Evolutionary conservation across 2,797 vertebrate genomes (phyloP).

Genomic region (Microctenopoma lineatum): DNA sequence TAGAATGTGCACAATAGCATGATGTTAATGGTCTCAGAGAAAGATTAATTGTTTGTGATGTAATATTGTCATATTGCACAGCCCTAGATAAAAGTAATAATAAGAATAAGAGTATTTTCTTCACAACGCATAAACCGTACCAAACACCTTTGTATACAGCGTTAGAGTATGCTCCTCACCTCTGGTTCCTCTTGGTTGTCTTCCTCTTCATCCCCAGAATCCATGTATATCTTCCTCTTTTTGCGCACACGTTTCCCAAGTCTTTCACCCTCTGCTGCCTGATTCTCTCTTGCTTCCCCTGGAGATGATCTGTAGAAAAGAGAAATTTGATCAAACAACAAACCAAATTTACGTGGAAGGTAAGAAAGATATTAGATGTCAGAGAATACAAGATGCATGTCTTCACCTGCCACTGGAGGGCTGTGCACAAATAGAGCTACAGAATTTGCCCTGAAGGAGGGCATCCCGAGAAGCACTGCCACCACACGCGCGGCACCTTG

Average conservation of each 20-base stretch:
- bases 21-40: too few relatives aligned
- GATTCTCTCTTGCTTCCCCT: conserved; percentile 77
- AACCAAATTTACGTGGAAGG: not conserved
- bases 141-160: not conserved
- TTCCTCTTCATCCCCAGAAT: conserved; percentile 92
- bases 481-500: conserved; percentile 77
- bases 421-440: conserved; percentile 81
- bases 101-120: not conserved
- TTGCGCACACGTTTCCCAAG: conserved; percentile 88
- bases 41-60: too few relatives aligned
- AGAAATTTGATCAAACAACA: conserved; percentile 10
- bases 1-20: too few relatives aligned
- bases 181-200: conserved; percentile 90
- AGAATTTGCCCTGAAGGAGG: conserved; percentile 86
- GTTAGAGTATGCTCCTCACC: conserved; percentile 51
- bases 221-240: conserved; percentile 92
- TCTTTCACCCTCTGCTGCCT: conserved; percentile 81
- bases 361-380: not conserved
- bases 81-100: not conserved
- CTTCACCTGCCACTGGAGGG: conserved; percentile 84
- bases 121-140: not conserved
- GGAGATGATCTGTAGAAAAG: conserved; percentile 77
- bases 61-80: too few relatives aligned
- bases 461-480: conserved; percentile 73
- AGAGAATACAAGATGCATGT: not conserved